Evolutionary conservation across 2,797 vertebrate genomes (phyloP).

Genomic region (Coranthus polyacanthus): DNA sequence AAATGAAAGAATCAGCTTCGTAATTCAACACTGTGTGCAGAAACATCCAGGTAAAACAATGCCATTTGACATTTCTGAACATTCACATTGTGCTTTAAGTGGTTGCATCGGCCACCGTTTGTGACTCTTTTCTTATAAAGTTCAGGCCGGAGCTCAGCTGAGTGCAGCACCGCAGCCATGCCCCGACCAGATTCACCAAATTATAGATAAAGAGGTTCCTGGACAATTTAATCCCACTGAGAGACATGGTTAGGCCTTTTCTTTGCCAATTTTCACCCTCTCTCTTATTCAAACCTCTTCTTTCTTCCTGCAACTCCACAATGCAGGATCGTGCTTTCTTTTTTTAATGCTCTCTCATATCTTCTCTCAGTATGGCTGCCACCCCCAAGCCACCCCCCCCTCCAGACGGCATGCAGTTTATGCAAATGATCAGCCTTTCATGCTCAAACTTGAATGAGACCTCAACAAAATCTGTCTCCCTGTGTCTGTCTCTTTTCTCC

Average conservation of each 20-base stretch:
- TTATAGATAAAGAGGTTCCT: conserved; percentile 88
- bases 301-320: conserved; percentile 82
- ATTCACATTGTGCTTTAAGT: conserved; percentile 17
- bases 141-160: conserved; percentile 26
- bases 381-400: conserved; percentile 68
- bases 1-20: background rate
- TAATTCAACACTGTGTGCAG: conserved; percentile 10
- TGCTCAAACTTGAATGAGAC: conserved; percentile 90
- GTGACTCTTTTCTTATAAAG: conserved; percentile 57
- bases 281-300: conserved; percentile 71
- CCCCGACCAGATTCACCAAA: conserved; percentile 87
- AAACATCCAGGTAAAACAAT: conserved; percentile 1
- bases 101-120: conserved; percentile 68
- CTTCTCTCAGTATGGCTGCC: conserved; percentile 78
- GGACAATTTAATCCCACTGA: conserved; percentile 91
- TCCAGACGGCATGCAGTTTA: conserved; percentile 90
- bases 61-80: background rate
- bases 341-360: conserved; percentile 83
- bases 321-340: conserved; percentile 77
- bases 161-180: conserved; percentile 79
- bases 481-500: background rate
- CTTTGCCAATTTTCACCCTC: conserved; percentile 83
- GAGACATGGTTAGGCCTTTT: conserved; percentile 87
- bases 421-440: conserved; percentile 91
- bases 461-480: conserved; percentile 80